Conservation (phyloP, 1,140 invertebrate species). For the Kradibia gibbosae region DNA sequence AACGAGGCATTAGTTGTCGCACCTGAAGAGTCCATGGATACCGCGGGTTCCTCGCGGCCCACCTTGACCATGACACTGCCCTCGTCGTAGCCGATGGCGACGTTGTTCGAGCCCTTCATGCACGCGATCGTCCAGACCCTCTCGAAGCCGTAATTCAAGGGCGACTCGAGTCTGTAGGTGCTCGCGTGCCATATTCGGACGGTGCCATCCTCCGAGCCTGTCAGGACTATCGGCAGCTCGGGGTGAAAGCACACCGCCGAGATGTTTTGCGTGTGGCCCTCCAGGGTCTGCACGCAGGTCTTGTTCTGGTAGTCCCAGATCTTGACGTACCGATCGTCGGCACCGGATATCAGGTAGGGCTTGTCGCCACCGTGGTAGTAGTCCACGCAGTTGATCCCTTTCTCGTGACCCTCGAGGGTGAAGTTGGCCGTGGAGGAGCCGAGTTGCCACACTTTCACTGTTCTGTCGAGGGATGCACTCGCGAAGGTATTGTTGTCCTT, state of each 20-base stretch:
- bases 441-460: slow-evolving; percentile 98
- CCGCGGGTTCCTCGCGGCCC: slow-evolving; percentile 97
- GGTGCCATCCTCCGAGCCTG: slow-evolving; percentile 96
- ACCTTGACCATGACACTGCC: slow-evolving; percentile 98
- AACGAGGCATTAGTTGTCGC: neutral
- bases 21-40: slow-evolving; percentile 95
- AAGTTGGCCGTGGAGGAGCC: slow-evolving; percentile 98
- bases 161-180: slow-evolving; percentile 96
- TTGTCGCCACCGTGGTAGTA: slow-evolving; percentile 99
- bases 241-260: slow-evolving; percentile 96
- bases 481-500: slow-evolving; percentile 99
- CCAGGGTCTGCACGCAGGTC: slow-evolving; percentile 98
- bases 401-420: slow-evolving; percentile 98
- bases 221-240: slow-evolving; percentile 96
- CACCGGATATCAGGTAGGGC: slow-evolving; percentile 98
- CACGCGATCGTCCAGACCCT: slow-evolving; percentile 98
- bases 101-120: slow-evolving; percentile 96
- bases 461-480: slow-evolving; percentile 96
- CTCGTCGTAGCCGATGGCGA: slow-evolving; percentile 98
- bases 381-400: slow-evolving; percentile 99
- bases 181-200: slow-evolving; percentile 98
- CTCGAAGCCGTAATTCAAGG: slow-evolving; percentile 98
- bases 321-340: slow-evolving; percentile 97
- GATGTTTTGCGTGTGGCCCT: slow-evolving; percentile 97
- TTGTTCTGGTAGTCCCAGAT: slow-evolving; percentile 99